Conservation (phyloP, 2,113 vertebrate genomes). For the Saguinus midas region DNA sequence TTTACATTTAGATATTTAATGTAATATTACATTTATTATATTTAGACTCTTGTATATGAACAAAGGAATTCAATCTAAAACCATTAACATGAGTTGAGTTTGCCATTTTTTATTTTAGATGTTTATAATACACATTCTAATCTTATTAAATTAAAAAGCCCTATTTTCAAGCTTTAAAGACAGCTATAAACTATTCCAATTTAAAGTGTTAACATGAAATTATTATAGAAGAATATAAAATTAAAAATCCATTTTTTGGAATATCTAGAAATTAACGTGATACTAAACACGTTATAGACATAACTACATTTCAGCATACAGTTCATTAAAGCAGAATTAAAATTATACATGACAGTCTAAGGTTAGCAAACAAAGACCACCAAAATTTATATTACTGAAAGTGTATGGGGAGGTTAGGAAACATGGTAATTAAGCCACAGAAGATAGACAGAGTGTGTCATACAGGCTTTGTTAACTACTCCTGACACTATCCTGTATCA, state of each 20-base stretch:
- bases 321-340: conserved; percentile 1
- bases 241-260: neutral
- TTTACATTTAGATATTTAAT: neutral
- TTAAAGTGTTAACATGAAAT: conserved; percentile 31
- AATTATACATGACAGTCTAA: neutral
- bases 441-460: neutral
- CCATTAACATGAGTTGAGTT: neutral
- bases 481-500: conserved; percentile 1
- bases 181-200: neutral
- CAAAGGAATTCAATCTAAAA: conserved; percentile 20
- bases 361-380: conserved; percentile 32
- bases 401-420: neutral
- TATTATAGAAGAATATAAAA: neutral
- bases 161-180: neutral
- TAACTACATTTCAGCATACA: neutral
- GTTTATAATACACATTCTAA: neutral
- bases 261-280: neutral
- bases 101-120: neutral
- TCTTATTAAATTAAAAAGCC: conserved; percentile 14
- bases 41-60: neutral
- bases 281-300: neutral
- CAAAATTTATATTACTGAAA: neutral
- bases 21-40: neutral
- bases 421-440: neutral
- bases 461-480: neutral